phyloP scores from a whole-genome alignment of 2,797 vertebrate species.

The Craterocephalus amniculus region DNA sequence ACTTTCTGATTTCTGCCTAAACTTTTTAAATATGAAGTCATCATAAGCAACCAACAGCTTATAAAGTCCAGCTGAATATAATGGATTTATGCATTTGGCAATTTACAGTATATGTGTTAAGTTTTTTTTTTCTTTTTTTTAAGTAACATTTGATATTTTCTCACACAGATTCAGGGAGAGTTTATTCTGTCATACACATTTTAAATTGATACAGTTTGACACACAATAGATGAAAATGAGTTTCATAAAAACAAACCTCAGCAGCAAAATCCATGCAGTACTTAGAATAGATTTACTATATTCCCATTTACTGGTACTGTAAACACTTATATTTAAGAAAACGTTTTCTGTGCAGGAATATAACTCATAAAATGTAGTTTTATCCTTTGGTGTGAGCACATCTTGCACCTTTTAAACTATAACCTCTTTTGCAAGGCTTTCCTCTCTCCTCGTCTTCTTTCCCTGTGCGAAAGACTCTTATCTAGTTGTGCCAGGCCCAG shows the following conservation, averaged over 20 bases:
- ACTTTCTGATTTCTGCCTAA: neutral
- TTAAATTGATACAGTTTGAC: neutral
- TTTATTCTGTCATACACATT: neutral
- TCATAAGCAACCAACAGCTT: neutral
- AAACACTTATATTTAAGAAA: neutral
- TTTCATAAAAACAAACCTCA: neutral
- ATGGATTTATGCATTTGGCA: neutral
- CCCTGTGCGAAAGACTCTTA: slow-evolving; percentile 44
- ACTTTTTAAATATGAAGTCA: neutral
- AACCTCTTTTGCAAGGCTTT: slow-evolving; percentile 21
- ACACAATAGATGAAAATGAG: neutral
- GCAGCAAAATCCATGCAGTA: neutral
- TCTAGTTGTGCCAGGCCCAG: slow-evolving; percentile 38
- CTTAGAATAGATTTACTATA: neutral
- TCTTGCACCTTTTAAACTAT: neutral
- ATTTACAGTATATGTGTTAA: too few species aligned
- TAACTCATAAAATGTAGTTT: neutral
- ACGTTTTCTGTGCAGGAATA: neutral
- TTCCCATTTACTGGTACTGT: neutral
- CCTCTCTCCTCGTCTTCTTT: slow-evolving; percentile 24
- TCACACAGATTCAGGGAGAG: neutral
- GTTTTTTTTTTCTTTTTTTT: too few species aligned
- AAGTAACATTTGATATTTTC: neutral
- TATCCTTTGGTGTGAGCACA: neutral
- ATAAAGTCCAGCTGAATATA: neutral